Evolutionary conservation across 1,140 invertebrate genomes (phyloP).

Genomic region (Leptonema lineaticorne): DNA sequence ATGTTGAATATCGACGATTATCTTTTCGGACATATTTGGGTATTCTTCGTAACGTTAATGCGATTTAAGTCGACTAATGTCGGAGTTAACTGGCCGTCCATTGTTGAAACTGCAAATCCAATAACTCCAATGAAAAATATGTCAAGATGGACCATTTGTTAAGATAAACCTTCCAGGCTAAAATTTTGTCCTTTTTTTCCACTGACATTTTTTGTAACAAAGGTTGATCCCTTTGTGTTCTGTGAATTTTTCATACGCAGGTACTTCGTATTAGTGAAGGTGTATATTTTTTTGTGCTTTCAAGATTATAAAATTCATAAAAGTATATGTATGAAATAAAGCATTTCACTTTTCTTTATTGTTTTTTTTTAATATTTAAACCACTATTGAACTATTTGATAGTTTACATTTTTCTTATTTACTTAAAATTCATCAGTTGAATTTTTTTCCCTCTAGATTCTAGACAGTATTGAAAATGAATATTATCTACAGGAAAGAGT

Average conservation of each 20-base stretch:
- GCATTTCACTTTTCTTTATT: too few species aligned
- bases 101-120: constrained; percentile 39
- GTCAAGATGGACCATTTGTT: constrained; percentile 37
- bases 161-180: constrained; percentile 28
- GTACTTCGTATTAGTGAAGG: background rate
- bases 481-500: too few species aligned
- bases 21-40: background rate
- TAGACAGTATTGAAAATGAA: too few species aligned
- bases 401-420: too few species aligned
- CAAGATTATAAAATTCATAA: too few species aligned
- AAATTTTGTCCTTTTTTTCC: constrained; percentile 4
- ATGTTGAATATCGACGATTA: constrained; percentile 1
- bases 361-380: too few species aligned
- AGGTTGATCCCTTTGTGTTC: background rate
- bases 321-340: too few species aligned
- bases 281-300: background rate
- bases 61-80: constrained; percentile 32
- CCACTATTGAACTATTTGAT: too few species aligned
- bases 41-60: constrained; percentile 21
- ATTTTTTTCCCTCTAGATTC: too few species aligned
- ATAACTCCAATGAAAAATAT: constrained; percentile 42
- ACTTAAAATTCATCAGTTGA: too few species aligned
- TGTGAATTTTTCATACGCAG: background rate
- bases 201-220: background rate
- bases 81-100: constrained; percentile 28